Conservation (phyloP, 2,888 invertebrate species). For the Dicyrtoma fusca region DNA sequence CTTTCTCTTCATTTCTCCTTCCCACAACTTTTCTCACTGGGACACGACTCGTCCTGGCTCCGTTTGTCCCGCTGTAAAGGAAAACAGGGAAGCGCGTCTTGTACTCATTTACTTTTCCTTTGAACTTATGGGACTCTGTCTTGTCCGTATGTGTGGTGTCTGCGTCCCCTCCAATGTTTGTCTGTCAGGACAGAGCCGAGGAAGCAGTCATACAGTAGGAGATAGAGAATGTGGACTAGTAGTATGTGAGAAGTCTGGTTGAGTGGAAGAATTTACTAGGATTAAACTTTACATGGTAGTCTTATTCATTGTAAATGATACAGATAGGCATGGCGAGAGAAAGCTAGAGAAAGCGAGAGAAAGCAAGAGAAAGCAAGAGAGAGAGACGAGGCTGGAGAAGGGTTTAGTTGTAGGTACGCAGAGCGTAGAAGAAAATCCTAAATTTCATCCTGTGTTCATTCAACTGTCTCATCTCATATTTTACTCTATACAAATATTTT, state of each 20-base stretch:
- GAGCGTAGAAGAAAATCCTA: conserved; percentile 18
- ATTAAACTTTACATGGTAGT: conserved; percentile 29
- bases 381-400: too few relatives aligned
- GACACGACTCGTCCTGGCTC: too few relatives aligned
- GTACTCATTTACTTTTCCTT: too few relatives aligned
- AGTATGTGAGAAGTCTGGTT: conserved; percentile 11
- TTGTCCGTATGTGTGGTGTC: too few relatives aligned
- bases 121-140: too few relatives aligned
- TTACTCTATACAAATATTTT: neutral
- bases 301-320: neutral
- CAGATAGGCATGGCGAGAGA: too few relatives aligned
- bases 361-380: too few relatives aligned
- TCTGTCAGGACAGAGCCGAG: neutral
- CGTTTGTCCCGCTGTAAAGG: too few relatives aligned
- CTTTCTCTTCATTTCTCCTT: neutral
- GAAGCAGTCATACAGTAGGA: too few relatives aligned
- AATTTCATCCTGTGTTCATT: conserved; percentile 22
- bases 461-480: conserved; percentile 4
- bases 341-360: too few relatives aligned
- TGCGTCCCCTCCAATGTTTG: neutral
- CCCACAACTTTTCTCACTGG: conserved; percentile 14
- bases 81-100: too few relatives aligned
- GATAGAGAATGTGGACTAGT: too few relatives aligned
- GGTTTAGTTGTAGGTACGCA: conserved; percentile 2
- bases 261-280: conserved; percentile 28